Base-by-base conservation (phyloP, 1,140 invertebrate genomes). In the Sminthurinus signatus region DNA sequence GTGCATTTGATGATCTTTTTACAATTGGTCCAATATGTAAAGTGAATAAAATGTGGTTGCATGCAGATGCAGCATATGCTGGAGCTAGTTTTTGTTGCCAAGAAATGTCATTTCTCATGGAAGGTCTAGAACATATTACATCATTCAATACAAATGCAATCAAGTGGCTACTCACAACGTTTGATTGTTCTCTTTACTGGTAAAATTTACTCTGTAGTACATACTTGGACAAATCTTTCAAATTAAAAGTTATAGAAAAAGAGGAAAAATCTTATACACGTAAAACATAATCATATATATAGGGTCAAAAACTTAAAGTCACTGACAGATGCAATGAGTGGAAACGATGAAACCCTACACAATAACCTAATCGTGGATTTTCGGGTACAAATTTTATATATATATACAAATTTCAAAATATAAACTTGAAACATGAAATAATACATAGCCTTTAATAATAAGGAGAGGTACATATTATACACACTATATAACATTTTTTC, bases 121-220 rank as follows among this genome's bases (percentile, higher is more conserved):
- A 50, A 12, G 60, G 48, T 27, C 39, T 63, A 27, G 32, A 60
- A 46, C 83, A 82, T 61, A 87, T 84, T 0, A 86, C 92, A 70
- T 95, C 91, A 0, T 87, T 96, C 65, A 92, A 93, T 75, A 85
- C 93, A 59, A 96, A 96, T 75, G 83, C 88, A 0, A 93, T 96
- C 73, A 96, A 97, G 77, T 96, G 91, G 86, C 80, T 97, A 76
- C 78, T 94, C 25, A 83, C 91, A 0, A 94, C 92, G 74, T 96
- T 95, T 67, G 94, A 97, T 75, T 94, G 90, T 74, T 93, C 91
- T 0, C 84, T 86, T 2, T 81, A 91, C 81, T 91, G 89, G 88
- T 81, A 55, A 69, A 32, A 29, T 54, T 60, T n/a, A n/a, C n/a
- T n/a, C n/a, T n/a, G n/a, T n/a, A n/a, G n/a, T n/a, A n/a, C n/a